Evolutionary conservation across 1,140 invertebrate species (phyloP).

Genomic region (Bombus pascuorum): DNA sequence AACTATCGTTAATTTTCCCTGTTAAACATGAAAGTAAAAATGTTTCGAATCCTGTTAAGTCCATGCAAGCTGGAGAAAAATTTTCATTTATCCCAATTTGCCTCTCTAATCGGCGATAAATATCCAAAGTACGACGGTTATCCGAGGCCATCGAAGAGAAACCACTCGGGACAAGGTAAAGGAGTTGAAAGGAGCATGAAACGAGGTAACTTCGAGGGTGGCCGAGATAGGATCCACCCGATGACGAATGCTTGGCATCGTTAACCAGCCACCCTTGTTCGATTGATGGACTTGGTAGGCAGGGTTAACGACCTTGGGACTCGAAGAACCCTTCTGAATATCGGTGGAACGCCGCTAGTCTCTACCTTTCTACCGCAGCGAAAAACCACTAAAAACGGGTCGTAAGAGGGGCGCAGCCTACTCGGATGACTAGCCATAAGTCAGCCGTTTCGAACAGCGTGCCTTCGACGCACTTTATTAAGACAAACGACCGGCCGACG

Average conservation of each 20-base stretch:
- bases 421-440: slow-evolving; percentile 71
- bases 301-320: slow-evolving; percentile 49
- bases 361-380: background rate
- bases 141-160: background rate
- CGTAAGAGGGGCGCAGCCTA: slow-evolving; percentile 43
- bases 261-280: slow-evolving; percentile 53
- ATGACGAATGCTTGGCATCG: slow-evolving; percentile 60
- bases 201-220: background rate
- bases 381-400: slow-evolving; percentile 30
- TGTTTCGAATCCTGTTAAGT: background rate
- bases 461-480: slow-evolving; percentile 77
- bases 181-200: slow-evolving; percentile 23
- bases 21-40: background rate
- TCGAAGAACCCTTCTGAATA: slow-evolving; percentile 41
- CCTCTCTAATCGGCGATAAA: slow-evolving; percentile 25
- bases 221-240: slow-evolving; percentile 17
- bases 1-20: too few relatives aligned
- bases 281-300: slow-evolving; percentile 55
- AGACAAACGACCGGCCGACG: slow-evolving; percentile 73
- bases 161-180: background rate
- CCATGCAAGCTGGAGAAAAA: background rate
- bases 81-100: slow-evolving; percentile 1
- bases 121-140: background rate
- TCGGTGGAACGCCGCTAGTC: slow-evolving; percentile 17
- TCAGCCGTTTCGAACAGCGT: slow-evolving; percentile 53